Base-by-base conservation (phyloP, 2,888 invertebrate species). In the Leptopilina drosophilae region DNA sequence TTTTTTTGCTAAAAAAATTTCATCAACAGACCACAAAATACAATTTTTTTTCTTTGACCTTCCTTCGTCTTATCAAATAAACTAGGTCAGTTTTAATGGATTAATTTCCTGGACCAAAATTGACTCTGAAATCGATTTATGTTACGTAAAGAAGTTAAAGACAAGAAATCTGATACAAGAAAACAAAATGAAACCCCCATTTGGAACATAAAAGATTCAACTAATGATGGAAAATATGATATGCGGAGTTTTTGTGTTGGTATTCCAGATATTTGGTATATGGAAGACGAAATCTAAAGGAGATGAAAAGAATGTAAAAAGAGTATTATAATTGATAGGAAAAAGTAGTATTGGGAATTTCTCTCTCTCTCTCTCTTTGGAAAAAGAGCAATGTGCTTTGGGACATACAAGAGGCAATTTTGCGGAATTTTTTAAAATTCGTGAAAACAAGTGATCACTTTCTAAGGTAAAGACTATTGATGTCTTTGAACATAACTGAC, bases 51-150 rank as follows among this genome's bases (percentile, higher is more conserved):
- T 62, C 20, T 62, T 15, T 49, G 49, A 11, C 49, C 49, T 11
- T 49, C 11, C 49, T 49, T 49, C 49, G 5, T 14, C 6, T 56
- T 62, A 69, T 49, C 49, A 67, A 77, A 62, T 62, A 7, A 77
- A 53, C 11, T 2, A 77, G 73, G 76, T 67, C 62, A 65, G 75
- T 76, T 49, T 76, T 75, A 62, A 78, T 26, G 15, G 64, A 42
- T 64, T 76, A 14, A 69, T 80, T 56, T 64, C 73, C 56, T 20
- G 46, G 69, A 73, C 49, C 33, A 14, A 76, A 49, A 76, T 33
- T 9, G 49, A 77, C 33, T 49, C 15, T 15, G 7, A 62, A 59
- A 42, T 59, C 64, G 59, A 64, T 26, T 69, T 42, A 76, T 59
- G 15, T 65, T 14, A 53, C 62, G 5, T 5, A 46, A 67, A 67